Evolutionary conservation across 1,140 invertebrate species (phyloP).

Genomic region (Drosophila eugracilis): DNA sequence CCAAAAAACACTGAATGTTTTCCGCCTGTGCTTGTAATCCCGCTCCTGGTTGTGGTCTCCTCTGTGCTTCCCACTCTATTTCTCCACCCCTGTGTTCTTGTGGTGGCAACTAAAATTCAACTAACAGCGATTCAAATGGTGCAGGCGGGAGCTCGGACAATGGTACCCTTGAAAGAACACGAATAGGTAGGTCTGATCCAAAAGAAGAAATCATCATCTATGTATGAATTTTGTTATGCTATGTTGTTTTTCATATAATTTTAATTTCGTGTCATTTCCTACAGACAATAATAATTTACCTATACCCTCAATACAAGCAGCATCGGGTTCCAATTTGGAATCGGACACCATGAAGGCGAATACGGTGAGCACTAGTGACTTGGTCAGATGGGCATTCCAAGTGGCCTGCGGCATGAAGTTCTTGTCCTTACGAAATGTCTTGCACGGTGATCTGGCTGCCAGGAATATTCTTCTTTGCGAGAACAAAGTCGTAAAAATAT

Average conservation of each 20-base stretch:
- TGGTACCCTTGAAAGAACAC: no score
- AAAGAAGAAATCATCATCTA: no score
- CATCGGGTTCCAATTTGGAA: slow-evolving; percentile 90
- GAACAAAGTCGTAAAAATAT: slow-evolving; percentile 96
- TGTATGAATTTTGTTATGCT: no score
- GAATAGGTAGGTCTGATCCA: no score
- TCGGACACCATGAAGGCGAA: slow-evolving; percentile 89
- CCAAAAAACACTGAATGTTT: slow-evolving; percentile 45
- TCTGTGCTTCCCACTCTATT: slow-evolving; percentile 45
- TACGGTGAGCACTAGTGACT: slow-evolving; percentile 91
- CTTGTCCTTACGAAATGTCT: slow-evolving; percentile 92
- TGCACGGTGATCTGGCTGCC: slow-evolving; percentile 98
- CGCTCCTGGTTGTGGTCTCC: slow-evolving; percentile 50
- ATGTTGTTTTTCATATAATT: no score
- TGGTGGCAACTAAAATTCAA: slow-evolving; percentile 47
- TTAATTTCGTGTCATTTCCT: not conserved
- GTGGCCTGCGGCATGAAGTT: slow-evolving; percentile 98
- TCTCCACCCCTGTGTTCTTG: slow-evolving; percentile 36
- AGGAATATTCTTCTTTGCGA: slow-evolving; percentile 97
- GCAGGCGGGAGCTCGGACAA: slow-evolving; percentile 82
- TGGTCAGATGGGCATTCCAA: slow-evolving; percentile 97
- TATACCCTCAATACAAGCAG: slow-evolving; percentile 89
- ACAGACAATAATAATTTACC: slow-evolving; percentile 84
- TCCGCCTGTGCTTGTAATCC: slow-evolving; percentile 53
- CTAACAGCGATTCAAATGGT: slow-evolving; percentile 57